Conservation (phyloP, 2,797 vertebrate species). For the Fratercula arctica region DNA sequence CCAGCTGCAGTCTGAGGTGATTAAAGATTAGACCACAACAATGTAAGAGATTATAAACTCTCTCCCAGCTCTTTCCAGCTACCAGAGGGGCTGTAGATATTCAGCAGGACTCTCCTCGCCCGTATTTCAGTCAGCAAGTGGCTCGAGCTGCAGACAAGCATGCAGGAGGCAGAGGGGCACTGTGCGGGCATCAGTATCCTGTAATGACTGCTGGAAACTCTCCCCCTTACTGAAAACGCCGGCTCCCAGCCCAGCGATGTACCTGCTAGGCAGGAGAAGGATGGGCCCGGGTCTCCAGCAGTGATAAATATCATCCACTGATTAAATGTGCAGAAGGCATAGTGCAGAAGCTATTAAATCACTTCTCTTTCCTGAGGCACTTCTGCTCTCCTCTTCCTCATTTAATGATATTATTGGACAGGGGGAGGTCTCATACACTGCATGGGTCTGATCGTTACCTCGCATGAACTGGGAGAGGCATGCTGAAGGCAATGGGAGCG, state of each 20-base stretch:
- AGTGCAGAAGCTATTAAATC: not conserved
- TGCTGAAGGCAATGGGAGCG: not conserved
- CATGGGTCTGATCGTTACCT: not conserved
- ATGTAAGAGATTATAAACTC: not conserved
- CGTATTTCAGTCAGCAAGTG: not conserved
- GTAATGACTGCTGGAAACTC: not conserved
- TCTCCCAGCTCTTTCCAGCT: not conserved
- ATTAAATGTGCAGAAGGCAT: not conserved
- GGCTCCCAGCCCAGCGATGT: not conserved
- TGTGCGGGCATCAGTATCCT: not conserved
- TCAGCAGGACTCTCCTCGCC: not conserved
- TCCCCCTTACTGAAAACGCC: not conserved
- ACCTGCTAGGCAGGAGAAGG: not conserved
- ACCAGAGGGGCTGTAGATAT: not conserved
- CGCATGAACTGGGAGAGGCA: not conserved
- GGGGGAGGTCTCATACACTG: not conserved
- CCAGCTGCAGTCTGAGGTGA: not conserved
- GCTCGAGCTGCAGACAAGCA: not conserved
- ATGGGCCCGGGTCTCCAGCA: not conserved
- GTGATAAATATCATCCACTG: not conserved
- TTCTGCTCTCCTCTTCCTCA: not conserved
- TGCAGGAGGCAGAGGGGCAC: not conserved
- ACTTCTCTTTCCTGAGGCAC: not conserved
- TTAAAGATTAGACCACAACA: not conserved
- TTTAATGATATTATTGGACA: not conserved